Evolutionary conservation across 1,140 invertebrate genomes (phyloP).

Genomic region (Nymphalis io): DNA sequence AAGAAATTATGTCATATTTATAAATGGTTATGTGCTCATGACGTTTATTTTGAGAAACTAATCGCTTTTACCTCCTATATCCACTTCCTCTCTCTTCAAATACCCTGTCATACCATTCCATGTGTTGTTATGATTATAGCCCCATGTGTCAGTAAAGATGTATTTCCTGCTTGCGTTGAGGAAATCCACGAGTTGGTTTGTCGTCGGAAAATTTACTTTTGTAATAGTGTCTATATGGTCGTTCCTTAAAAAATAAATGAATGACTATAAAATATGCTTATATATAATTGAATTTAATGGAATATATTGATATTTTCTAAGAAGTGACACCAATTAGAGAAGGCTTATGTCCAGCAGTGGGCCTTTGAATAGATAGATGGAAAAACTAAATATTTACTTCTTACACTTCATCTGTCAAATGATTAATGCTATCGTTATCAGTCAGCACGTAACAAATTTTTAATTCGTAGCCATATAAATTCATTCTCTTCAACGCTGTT

Average conservation of each 20-base stretch:
- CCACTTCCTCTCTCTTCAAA: slow-evolving; percentile 81
- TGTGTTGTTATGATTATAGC: slow-evolving; percentile 75
- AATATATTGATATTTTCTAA: too few relatives aligned
- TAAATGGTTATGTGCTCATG: too few relatives aligned
- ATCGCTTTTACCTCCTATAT: slow-evolving; percentile 81
- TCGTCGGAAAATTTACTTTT: slow-evolving; percentile 83
- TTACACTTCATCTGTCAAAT: slow-evolving; percentile 82
- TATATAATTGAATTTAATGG: too few relatives aligned
- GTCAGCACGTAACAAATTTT: slow-evolving; percentile 81
- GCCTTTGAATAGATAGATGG: too few relatives aligned
- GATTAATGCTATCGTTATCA: slow-evolving; percentile 82
- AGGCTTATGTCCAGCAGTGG: too few relatives aligned
- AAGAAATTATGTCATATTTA: too few relatives aligned
- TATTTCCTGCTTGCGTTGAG: slow-evolving; percentile 82
- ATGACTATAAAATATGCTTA: slow-evolving; percentile 2
- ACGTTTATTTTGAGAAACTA: too few relatives aligned
- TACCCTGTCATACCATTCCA: slow-evolving; percentile 86
- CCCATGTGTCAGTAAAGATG: slow-evolving; percentile 81
- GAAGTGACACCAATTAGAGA: too few relatives aligned
- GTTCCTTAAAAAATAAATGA: slow-evolving; percentile 64
- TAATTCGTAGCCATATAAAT: slow-evolving; percentile 69
- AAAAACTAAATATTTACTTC: slow-evolving; percentile 16
- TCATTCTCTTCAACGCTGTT: slow-evolving; percentile 59
- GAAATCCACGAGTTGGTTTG: slow-evolving; percentile 80
- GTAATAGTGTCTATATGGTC: slow-evolving; percentile 83